Evolutionary conservation across 1,140 invertebrate genomes (phyloP).

Genomic region (Drosophila pseudoananassae): DNA sequence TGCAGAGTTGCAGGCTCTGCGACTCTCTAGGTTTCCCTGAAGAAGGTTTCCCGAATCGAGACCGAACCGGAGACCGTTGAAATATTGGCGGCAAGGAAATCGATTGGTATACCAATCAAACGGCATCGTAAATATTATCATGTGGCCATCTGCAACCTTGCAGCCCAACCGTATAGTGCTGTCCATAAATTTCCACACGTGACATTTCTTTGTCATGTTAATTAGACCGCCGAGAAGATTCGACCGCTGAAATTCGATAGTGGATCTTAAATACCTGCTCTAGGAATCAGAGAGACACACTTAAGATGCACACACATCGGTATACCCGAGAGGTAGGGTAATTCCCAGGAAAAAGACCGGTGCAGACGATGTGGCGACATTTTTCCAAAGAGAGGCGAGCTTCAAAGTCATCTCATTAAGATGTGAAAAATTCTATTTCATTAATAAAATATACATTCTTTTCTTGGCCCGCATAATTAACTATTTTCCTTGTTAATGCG

Average conservation of each 20-base stretch:
- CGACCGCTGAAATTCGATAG: constrained; percentile 65
- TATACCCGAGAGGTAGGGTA: constrained; percentile 28
- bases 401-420: constrained; percentile 35
- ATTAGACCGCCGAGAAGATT: constrained; percentile 75
- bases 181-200: constrained; percentile 75
- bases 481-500: constrained; percentile 7
- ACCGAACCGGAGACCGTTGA: constrained; percentile 40
- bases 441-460: constrained; percentile 40
- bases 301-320: constrained; percentile 43
- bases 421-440: constrained; percentile 46
- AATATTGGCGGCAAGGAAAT: constrained; percentile 60
- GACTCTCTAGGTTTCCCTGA: constrained; percentile 4
- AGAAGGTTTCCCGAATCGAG: not conserved
- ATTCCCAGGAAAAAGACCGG: constrained; percentile 45
- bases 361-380: constrained; percentile 69
- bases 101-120: constrained; percentile 77
- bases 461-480: constrained; percentile 43
- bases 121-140: constrained; percentile 79
- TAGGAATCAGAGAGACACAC: constrained; percentile 45
- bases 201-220: constrained; percentile 84
- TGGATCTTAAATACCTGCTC: constrained; percentile 72
- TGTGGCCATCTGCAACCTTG: constrained; percentile 68
- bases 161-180: constrained; percentile 50
- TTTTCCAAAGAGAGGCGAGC: constrained; percentile 5
- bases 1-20: constrained; percentile 1